phyloP scores from a whole-genome alignment of 2,113 vertebrate species.

The Tragelaphus strepsiceros region DNA sequence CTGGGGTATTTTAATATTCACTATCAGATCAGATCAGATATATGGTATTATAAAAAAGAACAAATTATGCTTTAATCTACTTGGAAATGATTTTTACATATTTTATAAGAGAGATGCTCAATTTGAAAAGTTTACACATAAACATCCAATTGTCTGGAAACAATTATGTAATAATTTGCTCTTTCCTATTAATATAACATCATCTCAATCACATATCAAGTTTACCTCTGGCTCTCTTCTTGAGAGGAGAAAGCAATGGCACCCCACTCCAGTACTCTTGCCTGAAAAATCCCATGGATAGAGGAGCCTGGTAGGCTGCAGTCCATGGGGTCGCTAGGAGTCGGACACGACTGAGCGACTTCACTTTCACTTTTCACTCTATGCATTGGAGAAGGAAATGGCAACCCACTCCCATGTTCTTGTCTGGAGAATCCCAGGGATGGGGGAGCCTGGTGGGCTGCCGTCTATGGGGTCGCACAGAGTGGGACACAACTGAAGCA shows the following conservation, averaged over 20 bases:
- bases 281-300: too few relatives aligned
- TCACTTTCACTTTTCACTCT: too few relatives aligned
- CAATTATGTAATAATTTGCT: background rate
- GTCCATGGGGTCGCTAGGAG: accelerated
- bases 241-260: background rate
- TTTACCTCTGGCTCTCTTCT: background rate
- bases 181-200: background rate
- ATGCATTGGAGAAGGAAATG: too few relatives aligned
- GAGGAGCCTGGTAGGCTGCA: too few relatives aligned
- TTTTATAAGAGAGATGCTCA: background rate
- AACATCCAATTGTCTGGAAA: background rate
- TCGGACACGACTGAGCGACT: too few relatives aligned
- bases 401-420: too few relatives aligned
- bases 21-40: too few relatives aligned
- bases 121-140: background rate
- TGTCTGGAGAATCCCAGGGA: too few relatives aligned
- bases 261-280: too few relatives aligned
- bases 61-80: background rate
- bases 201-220: background rate
- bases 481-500: accelerated
- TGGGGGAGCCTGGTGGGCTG: too few relatives aligned
- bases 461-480: accelerated
- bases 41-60: background rate
- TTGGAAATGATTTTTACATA: background rate
- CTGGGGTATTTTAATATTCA: background rate